Base-by-base conservation (phyloP, 2,888 invertebrate genomes). In the Drosophila borborema region DNA sequence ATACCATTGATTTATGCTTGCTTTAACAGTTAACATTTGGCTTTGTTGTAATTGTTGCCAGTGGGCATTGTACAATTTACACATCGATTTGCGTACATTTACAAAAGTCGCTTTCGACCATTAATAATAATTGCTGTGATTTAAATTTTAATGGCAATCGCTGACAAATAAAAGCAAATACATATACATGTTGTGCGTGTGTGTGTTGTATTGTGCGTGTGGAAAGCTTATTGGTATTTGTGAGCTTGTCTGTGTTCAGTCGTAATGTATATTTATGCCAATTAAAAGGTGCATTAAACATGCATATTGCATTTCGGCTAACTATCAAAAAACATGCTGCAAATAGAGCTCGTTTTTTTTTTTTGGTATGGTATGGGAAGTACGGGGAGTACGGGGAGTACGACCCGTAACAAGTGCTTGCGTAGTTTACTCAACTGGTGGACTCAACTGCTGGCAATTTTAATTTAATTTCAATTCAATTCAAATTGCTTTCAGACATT, bases 41-140 rank as follows among this genome's bases (percentile, higher is more conserved):
- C 31, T 58, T 18, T 76, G 58, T 74, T 74, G 55, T 53, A 62
- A 51, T 70, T 77, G 61, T 66, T 65, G 60, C 38, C 53, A 45
- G 7, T 51, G 63, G 63, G 62, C 67, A 67, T 51, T 71, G 77
- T 67, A 73, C 81, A 80, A 75, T 79, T 83, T 83, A 72, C 69
- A 28, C 71, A 69, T 63, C 91, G 87, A 87, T 90, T 85, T 80
- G 82, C 88, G 74, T 77, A 77, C 90, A 90, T 86, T 89, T 89
- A 82, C 86, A 87, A 92, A 91, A 88, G 78, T 81, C 84, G 79
- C 79, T 84, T 82, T 83, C 82, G 79, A 72, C 86, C 91, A 90
- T 92, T 90, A 92, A 92, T 91, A 89, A 91, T 90, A 91, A 92
- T 91, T 92, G 91, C 87, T 88, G 77, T 89, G 92, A 90, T 91